Percentiles rank a stretch among this genome's conserved stretches.
Conservation (phyloP, 2,113 vertebrate species). For the Collichthys lucidus region DNA sequence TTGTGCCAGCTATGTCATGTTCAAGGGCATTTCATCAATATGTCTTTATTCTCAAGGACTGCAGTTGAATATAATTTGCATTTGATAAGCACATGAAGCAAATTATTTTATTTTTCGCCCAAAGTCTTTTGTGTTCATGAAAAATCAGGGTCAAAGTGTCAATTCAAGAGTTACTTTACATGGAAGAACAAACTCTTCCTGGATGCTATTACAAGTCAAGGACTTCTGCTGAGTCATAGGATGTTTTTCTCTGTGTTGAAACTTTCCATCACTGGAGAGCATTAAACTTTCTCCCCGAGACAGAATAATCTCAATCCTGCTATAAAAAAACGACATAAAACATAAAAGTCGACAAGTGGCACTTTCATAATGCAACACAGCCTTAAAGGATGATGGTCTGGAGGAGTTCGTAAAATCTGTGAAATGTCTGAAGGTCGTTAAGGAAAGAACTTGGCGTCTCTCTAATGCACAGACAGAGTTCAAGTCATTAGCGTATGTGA, state of each 20-base stretch:
- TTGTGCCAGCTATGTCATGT: neutral
- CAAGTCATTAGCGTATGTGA: constrained; percentile 12
- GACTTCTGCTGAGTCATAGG: constrained; percentile 34
- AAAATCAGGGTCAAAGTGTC: neutral
- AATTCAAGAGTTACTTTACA: neutral
- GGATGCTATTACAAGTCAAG: constrained; percentile 6
- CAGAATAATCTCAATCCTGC: constrained; percentile 2
- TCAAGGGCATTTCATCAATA: constrained; percentile 26
- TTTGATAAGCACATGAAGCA: neutral
- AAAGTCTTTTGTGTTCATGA: neutral
- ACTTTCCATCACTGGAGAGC: constrained; percentile 19
- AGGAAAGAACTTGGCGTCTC: neutral
- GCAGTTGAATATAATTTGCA: neutral
- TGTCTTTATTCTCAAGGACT: neutral
- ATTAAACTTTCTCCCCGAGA: neutral
- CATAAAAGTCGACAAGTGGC: neutral
- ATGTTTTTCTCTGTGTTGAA: constrained; percentile 25
- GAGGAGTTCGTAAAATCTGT: constrained; percentile 2
- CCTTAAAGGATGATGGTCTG: constrained; percentile 15
- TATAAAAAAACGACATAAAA: neutral
- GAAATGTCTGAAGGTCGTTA: constrained; percentile 14
- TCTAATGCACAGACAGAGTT: constrained; percentile 13
- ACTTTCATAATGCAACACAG: constrained; percentile 19
- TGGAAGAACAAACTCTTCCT: neutral
- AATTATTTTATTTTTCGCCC: neutral